These are phyloP conservation scores for Condylura cristata DNA, from an alignment of 2,113 vertebrate genomes.

Conservation along the genomic window DNA sequence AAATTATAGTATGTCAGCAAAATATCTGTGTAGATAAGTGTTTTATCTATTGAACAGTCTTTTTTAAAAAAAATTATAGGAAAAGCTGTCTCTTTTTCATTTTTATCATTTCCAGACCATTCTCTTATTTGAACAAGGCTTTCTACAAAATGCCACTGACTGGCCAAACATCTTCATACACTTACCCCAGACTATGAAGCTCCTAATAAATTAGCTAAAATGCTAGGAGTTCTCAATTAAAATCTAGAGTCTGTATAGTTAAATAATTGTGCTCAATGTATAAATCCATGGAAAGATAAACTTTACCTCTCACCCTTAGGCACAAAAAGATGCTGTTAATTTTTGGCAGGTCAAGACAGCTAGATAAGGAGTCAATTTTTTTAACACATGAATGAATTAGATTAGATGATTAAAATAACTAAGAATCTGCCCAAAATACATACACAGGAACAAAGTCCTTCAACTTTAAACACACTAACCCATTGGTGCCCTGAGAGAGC, in stretches of 20 bases:
- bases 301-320: not conserved
- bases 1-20: not conserved
- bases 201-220: slow-evolving; percentile 35
- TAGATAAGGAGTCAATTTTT: not conserved
- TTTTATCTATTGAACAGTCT: not conserved
- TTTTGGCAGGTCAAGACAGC: not conserved
- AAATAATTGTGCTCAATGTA: not conserved
- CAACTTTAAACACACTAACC: not conserved
- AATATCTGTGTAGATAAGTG: not conserved
- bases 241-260: not conserved
- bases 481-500: not conserved
- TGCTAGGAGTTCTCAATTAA: not conserved
- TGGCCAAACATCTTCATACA: not conserved
- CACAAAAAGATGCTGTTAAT: not conserved
- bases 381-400: slow-evolving; percentile 17
- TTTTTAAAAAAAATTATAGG: not conserved
- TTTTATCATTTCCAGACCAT: not conserved
- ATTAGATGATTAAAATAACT: slow-evolving; percentile 53
- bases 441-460: not conserved
- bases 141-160: slow-evolving; percentile 16
- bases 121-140: not conserved
- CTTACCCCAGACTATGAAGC: not conserved
- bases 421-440: slow-evolving; percentile 27
- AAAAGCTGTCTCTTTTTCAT: not conserved
- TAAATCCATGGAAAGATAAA: not conserved